phyloP scores from a whole-genome alignment of 2,113 vertebrate species.

The Sclerurus mexicanus region DNA sequence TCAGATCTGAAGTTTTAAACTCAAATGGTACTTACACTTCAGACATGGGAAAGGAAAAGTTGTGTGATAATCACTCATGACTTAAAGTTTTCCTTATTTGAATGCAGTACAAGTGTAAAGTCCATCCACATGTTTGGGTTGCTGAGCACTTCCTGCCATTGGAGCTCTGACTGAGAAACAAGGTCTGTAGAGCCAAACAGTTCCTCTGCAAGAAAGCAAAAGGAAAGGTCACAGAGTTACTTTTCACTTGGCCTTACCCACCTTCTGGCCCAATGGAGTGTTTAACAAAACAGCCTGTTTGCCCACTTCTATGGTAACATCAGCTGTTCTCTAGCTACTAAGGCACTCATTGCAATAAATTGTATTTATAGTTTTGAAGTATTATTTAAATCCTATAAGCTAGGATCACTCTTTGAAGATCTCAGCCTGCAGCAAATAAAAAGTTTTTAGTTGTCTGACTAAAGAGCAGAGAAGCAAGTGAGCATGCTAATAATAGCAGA shows the following conservation, averaged over 20 bases:
- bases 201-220: constrained; percentile 5
- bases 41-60: neutral
- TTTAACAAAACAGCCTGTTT: neutral
- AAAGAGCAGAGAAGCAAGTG: neutral
- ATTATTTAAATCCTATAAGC: neutral
- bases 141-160: constrained; percentile 66
- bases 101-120: constrained; percentile 57
- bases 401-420: neutral
- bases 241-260: neutral
- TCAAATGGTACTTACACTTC: no score
- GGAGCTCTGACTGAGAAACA: neutral
- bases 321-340: neutral
- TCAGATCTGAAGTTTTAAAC: neutral
- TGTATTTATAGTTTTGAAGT: neutral
- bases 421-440: neutral
- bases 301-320: neutral
- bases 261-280: neutral
- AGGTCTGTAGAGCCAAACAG: accelerated
- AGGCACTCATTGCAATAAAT: neutral
- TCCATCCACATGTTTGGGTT: constrained; percentile 70
- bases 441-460: neutral
- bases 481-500: neutral
- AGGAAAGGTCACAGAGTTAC: neutral
- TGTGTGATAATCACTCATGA: neutral
- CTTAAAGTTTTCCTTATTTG: constrained; percentile 22